A percentile compares a stretch with the other conserved stretches of the same genome.
These are phyloP conservation scores for Gymnodraco acuticeps DNA, from an alignment of 2,797 vertebrate species.

Conservation along the genomic window DNA sequence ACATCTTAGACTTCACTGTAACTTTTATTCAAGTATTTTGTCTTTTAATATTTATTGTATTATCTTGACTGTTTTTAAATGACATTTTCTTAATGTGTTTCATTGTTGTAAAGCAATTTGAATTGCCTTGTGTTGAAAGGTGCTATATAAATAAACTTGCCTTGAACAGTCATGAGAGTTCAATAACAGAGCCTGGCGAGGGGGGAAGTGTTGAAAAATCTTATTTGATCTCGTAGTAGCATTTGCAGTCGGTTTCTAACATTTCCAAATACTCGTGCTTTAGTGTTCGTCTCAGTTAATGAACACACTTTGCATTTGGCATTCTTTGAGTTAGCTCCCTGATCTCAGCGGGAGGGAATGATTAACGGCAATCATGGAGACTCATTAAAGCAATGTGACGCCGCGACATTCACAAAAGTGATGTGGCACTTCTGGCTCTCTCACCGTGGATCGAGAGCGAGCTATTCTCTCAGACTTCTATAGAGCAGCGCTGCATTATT, in stretches of 20 bases:
- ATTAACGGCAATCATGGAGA: constrained; percentile 29
- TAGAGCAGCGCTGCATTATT: constrained; percentile 56
- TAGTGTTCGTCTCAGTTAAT: constrained; percentile 13
- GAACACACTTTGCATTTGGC: constrained; percentile 25
- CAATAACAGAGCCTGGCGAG: too few relatives aligned
- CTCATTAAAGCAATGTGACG: constrained; percentile 19
- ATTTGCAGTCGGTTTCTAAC: neutral
- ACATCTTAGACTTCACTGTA: too few relatives aligned
- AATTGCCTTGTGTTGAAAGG: too few relatives aligned
- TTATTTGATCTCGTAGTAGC: neutral
- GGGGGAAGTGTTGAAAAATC: too few relatives aligned
- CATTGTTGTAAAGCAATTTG: too few relatives aligned
- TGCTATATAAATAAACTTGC: too few relatives aligned
- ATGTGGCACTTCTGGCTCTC: neutral
- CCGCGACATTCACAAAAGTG: neutral
- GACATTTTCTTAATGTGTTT: too few relatives aligned
- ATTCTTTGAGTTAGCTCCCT: constrained; percentile 42
- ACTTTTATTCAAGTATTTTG: too few relatives aligned
- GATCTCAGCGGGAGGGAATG: constrained; percentile 4
- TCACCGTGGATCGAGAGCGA: too few relatives aligned
- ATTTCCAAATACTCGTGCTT: neutral
- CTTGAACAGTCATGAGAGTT: neutral
- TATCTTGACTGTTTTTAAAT: too few relatives aligned
- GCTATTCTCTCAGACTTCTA: neutral
- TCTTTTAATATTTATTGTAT: too few relatives aligned